Base-by-base conservation (phyloP, 1,140 invertebrate species). In the Akabosia matsudoensis region DNA sequence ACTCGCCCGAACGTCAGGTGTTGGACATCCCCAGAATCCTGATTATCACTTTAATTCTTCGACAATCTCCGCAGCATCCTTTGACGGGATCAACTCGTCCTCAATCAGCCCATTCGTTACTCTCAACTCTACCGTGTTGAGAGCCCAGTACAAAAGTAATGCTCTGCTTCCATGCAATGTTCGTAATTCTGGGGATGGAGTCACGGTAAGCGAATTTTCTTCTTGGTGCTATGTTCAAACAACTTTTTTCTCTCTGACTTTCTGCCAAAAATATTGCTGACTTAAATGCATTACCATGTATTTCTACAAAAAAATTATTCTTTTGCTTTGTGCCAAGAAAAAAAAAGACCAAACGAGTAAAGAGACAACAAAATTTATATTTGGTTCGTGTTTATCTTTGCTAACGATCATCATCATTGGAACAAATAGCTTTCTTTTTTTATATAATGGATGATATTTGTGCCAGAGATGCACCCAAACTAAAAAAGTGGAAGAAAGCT, bases 111-210 rank as follows among this genome's bases (percentile, higher is more conserved):
- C 87, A 76, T 95, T 95, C 83, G 89, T 89, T 51, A 94, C 92
- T 24, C 90, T 92, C 81, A 95, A 95, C 84, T 92, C 91, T 74
- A 93, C 91, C 0, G 85, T 90, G 33, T 88, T 94, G 77, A 91
- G 89, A 28, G 91, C 92, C 74, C 93, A 95, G 85, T 92, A 90
- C 54, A 92, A 92, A 16, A 92, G 92, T 67, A 93, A 91, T 1
- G 92, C 92, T 1, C 87, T 92, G 31, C 85, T 95, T 45, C 92
- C 92, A 14, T 94, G 93, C 85, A 88, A 92, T 67, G 91, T 94
- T 33, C 90, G 90, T 81, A 92, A 93, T 83, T 91, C 93, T 79
- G 92, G 92, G 70, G 92, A 94, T 82, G 92, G 92, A 82, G 90
- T 92, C 72, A 80, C 76, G 87, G 93, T 94, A 85, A 93, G 92